A percentile compares a stretch with the other conserved stretches of the same genome.
phyloP scores from a whole-genome alignment of 2,888 invertebrate genomes.

The Xestia ashworthii region DNA sequence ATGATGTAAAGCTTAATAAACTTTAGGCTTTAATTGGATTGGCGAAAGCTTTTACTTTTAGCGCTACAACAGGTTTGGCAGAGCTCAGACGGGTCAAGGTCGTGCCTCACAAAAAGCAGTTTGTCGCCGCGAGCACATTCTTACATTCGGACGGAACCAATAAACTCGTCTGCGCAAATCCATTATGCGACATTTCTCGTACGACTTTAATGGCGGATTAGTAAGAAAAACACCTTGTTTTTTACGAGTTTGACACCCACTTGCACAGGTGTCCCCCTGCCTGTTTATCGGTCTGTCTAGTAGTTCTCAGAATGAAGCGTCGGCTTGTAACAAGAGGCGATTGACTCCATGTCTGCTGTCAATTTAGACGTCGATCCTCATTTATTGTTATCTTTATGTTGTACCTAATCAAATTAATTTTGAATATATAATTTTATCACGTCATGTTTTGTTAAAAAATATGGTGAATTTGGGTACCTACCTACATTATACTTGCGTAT shows the following conservation, averaged over 20 bases:
- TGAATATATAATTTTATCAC: slow-evolving; percentile 43
- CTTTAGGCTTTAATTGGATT: slow-evolving; percentile 69
- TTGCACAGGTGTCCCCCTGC: slow-evolving; percentile 74
- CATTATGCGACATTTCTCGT: slow-evolving; percentile 66
- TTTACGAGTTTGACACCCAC: slow-evolving; percentile 69
- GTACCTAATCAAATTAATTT: slow-evolving; percentile 46
- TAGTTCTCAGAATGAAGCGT: slow-evolving; percentile 67
- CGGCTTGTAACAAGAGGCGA: slow-evolving; percentile 58
- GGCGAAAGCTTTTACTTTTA: slow-evolving; percentile 87
- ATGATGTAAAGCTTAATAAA: slow-evolving; percentile 28
- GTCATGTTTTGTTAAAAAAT: slow-evolving; percentile 41
- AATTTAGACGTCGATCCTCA: slow-evolving; percentile 52
- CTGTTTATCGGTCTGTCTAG: slow-evolving; percentile 69
- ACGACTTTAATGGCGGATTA: slow-evolving; percentile 64
- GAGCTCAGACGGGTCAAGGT: slow-evolving; percentile 85
- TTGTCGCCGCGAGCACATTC: slow-evolving; percentile 81
- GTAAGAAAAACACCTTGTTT: slow-evolving; percentile 72
- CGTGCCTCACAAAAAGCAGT: slow-evolving; percentile 80
- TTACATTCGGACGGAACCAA: slow-evolving; percentile 76
- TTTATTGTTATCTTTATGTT: slow-evolving; percentile 54
- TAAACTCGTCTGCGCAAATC: slow-evolving; percentile 79
- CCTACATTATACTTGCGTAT: neutral
- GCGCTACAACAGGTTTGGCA: slow-evolving; percentile 82
- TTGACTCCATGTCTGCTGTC: slow-evolving; percentile 55
- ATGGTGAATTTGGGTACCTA: neutral